Base-by-base conservation (phyloP, 2,797 vertebrate genomes). In the Bovichtus diacanthus region DNA sequence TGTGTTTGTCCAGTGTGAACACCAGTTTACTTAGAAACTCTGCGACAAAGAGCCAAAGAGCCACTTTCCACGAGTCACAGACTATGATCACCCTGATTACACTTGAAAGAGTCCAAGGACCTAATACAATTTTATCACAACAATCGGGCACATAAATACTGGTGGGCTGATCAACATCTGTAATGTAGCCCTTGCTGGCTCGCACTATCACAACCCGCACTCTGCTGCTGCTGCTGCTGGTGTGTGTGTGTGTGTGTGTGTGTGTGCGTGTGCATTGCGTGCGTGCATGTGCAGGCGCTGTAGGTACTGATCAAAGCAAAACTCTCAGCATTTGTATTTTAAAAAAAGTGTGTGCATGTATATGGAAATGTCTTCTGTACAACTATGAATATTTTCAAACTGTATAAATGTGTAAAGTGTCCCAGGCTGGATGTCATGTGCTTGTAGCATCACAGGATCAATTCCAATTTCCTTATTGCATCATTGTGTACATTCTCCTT, bases 91-190 rank as follows among this genome's bases (percentile, higher is more conserved):
- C 53, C 58, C 54, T 72, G 47, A 59, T 78, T 54, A 79, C 66
- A 85, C 79, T 88, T 87, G 87, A 86, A 90, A 85, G 89, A 88
- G 91, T 75, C 74, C 62, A 87, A 85, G 81, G 60, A 91, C 81
- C 75, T 77, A 58, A 63, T 79, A 19, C 51, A 16, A 78, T 85
- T 88, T 85, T 66, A 77, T 74, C 70, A 75, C 72, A 87, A 78
- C 81, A 88, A 83, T 90, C 82, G 81, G 64, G 61, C 82, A 78
- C 76, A 86, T 76, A 85, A 85, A 81, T 71, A 69, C 60, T 73
- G 50, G 60, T 23, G 23, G 71, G 63, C 71, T 87, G 84, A 86
- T 89, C 85, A 88, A 90, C 81, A 90, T 84, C 77, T 84, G 71
- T 88, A 87, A 87, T 78, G 72, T 72, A 73, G 77, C 65, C 34